phyloP scores from a whole-genome alignment of 2,888 invertebrate genomes.

The Drosophila subsilvestris region DNA sequence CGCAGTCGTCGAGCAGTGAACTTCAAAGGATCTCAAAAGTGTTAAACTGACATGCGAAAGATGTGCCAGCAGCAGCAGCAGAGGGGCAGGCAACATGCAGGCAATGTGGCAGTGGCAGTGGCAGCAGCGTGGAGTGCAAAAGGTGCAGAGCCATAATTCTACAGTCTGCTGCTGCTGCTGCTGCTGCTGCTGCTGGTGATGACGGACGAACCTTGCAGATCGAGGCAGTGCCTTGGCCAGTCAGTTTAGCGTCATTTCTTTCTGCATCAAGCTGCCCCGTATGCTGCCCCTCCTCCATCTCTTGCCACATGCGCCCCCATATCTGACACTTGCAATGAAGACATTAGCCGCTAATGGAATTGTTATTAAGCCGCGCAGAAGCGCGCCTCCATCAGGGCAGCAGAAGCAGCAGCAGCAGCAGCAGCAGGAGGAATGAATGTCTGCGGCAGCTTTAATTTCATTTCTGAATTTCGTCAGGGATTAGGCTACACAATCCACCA shows the following conservation, averaged over 20 bases:
- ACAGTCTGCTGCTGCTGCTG: neutral
- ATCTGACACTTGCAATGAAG: slow-evolving; percentile 84
- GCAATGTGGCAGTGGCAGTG: neutral
- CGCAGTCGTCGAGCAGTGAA: slow-evolving; percentile 42
- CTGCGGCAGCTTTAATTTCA: slow-evolving; percentile 65
- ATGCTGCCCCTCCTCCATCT: slow-evolving; percentile 18
- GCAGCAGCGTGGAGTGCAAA: neutral
- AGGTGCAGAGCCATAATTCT: neutral
- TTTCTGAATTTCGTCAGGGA: slow-evolving; percentile 42
- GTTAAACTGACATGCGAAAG: slow-evolving; percentile 80
- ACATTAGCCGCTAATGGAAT: slow-evolving; percentile 84
- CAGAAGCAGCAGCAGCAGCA: too few relatives aligned
- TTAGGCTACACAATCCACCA: neutral
- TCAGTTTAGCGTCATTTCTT: slow-evolving; percentile 72
- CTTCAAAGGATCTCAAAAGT: slow-evolving; percentile 65
- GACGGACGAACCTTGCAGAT: slow-evolving; percentile 32
- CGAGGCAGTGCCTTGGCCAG: slow-evolving; percentile 56
- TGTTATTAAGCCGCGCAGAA: slow-evolving; percentile 83
- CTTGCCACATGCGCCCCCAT: slow-evolving; percentile 59
- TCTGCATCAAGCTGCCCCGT: slow-evolving; percentile 2
- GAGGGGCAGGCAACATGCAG: slow-evolving; percentile 5
- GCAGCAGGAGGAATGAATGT: neutral
- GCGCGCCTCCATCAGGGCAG: slow-evolving; percentile 29
- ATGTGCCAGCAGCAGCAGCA: slow-evolving; percentile 13
- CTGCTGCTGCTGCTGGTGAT: slow-evolving; percentile 14